These are phyloP conservation scores for Chaetorhynchus papuensis DNA, from an alignment of 2,113 vertebrate genomes.

Conservation along the genomic window DNA sequence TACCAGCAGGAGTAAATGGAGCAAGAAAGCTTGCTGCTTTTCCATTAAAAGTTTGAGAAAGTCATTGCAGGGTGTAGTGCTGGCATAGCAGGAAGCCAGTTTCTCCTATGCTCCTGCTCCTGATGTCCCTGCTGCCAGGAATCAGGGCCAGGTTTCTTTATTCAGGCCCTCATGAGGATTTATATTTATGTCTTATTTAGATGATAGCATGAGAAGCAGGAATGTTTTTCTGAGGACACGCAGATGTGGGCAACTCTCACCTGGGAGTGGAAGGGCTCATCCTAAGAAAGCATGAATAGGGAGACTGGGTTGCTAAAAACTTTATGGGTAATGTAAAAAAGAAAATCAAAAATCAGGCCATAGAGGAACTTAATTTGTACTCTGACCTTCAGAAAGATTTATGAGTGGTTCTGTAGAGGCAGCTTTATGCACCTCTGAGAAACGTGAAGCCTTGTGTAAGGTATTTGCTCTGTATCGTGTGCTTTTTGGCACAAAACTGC, in stretches of 20 bases:
- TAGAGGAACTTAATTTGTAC: not conserved
- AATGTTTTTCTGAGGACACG: not conserved
- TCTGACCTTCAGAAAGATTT: not conserved
- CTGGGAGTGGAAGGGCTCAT: not conserved
- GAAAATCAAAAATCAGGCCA: not conserved
- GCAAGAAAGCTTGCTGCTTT: not conserved
- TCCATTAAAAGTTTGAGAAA: not conserved
- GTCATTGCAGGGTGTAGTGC: not conserved
- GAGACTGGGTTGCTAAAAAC: not conserved
- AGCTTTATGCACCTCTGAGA: not conserved
- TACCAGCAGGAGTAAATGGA: not conserved
- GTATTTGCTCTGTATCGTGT: rapidly evolving
- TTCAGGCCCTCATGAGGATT: not conserved
- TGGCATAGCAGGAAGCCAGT: not conserved
- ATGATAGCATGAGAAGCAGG: not conserved
- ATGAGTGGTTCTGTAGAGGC: not conserved
- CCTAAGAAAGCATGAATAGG: not conserved
- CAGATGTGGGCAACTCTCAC: not conserved
- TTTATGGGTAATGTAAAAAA: not conserved
- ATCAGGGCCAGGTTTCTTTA: not conserved
- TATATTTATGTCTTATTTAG: not conserved
- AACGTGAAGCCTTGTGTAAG: not conserved
- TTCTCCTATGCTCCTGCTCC: not conserved
- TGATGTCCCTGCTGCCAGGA: not conserved
- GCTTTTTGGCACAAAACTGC: not conserved